phyloP scores from a whole-genome alignment of 1,140 invertebrate species.

The Polypedilum pembai region DNA sequence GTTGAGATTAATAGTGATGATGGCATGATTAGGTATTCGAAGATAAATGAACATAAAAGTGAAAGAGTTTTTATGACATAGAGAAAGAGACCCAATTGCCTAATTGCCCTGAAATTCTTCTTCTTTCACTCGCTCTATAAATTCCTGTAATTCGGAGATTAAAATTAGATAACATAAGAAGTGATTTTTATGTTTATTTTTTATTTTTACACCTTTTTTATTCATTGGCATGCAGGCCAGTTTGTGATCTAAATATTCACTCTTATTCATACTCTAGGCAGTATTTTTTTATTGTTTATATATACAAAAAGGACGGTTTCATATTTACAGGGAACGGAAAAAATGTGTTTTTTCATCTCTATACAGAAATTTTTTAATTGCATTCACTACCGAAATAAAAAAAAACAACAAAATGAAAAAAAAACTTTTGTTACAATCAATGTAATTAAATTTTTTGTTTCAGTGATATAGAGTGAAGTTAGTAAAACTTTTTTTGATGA shows the following conservation, averaged over 20 bases:
- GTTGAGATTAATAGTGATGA: not conserved
- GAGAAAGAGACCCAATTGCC: not conserved
- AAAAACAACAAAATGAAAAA: too few species aligned
- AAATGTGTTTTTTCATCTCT: not conserved
- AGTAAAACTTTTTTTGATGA: too few species aligned
- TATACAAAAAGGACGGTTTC: not conserved
- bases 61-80: not conserved
- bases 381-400: too few species aligned
- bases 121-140: too few species aligned
- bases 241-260: not conserved
- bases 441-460: too few species aligned
- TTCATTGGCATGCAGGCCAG: not conserved
- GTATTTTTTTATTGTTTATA: not conserved
- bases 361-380: too few species aligned
- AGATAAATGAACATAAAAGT: not conserved
- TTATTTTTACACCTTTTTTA: conserved; percentile 19
- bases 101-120: not conserved
- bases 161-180: not conserved
- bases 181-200: conserved; percentile 13
- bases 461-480: too few species aligned
- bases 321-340: conserved; percentile 5
- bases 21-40: not conserved
- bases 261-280: not conserved
- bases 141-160: too few species aligned
- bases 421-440: too few species aligned